Conservation (phyloP, 2,888 invertebrate species). For the Teleiodes luculella region DNA sequence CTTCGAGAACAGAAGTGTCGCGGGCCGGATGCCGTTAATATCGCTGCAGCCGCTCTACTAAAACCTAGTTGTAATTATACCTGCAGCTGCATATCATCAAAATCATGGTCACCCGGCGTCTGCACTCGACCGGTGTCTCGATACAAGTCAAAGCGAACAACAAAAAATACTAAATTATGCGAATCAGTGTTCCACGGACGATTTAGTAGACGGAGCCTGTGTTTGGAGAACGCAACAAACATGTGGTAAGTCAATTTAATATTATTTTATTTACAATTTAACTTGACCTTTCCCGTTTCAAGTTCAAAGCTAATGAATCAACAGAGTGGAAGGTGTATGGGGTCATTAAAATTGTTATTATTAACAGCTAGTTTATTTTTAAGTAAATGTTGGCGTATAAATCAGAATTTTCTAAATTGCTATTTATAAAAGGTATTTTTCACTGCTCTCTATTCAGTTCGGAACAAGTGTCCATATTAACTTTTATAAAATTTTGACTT, state of each 20-base stretch:
- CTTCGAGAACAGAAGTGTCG: slow-evolving; percentile 25
- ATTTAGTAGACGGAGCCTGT: neutral
- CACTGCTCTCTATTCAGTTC: too few species aligned
- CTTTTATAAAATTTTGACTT: too few species aligned
- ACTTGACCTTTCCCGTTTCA: neutral
- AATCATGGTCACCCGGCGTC: neutral
- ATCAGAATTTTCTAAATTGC: too few species aligned
- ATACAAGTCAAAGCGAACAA: neutral
- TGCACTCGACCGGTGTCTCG: neutral
- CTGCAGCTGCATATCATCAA: neutral
- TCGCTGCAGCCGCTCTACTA: slow-evolving; percentile 16
- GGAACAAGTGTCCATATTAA: too few species aligned
- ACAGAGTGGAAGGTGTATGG: neutral
- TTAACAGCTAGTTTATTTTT: too few species aligned
- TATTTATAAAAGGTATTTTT: too few species aligned
- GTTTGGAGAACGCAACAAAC: neutral
- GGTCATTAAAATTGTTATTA: neutral
- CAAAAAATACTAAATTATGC: neutral
- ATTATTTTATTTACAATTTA: neutral
- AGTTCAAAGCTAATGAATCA: neutral
- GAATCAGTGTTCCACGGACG: neutral
- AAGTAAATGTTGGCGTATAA: too few species aligned
- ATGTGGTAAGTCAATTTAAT: slow-evolving; percentile 21
- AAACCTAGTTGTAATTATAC: slow-evolving; percentile 8
- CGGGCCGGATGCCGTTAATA: slow-evolving; percentile 23